Conservation (phyloP, 2,797 vertebrate species). For the Tenualosa thibaudeaui region DNA sequence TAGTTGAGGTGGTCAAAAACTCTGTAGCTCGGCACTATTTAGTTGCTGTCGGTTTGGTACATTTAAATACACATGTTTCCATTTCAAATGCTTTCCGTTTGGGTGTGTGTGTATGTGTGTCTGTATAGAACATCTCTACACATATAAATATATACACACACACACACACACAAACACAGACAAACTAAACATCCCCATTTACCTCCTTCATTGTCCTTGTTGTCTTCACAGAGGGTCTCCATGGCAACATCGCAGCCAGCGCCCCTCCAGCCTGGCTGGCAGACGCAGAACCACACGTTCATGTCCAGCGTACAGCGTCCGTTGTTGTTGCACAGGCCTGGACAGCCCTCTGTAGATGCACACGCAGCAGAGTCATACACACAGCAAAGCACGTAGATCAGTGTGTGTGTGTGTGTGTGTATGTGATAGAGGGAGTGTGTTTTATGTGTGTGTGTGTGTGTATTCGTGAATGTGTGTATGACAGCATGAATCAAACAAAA, state of each 20-base stretch:
- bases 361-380: conserved; percentile 1
- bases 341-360: conserved; percentile 87
- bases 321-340: conserved; percentile 97
- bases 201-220: conserved; percentile 99
- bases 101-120: no score
- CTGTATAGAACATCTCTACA: not conserved
- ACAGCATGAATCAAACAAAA: not conserved
- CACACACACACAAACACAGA: not conserved
- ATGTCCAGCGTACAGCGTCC: conserved; percentile 95
- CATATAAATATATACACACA: not conserved
- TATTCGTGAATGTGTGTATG: conserved; percentile 13
- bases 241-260: conserved; percentile 96
- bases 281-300: conserved; percentile 97
- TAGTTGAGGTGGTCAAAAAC: conserved; percentile 15
- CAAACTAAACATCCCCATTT: conserved; percentile 60
- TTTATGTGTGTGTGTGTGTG: not conserved
- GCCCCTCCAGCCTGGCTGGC: conserved; percentile 96
- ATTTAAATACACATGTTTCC: not conserved
- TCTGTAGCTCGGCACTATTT: not conserved
- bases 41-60: not conserved
- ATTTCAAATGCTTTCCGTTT: not conserved
- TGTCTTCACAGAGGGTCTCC: conserved; percentile 94
- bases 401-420: conserved; percentile 13
- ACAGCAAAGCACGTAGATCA: not conserved
- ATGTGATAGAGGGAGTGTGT: not conserved